Conservation (phyloP, 2,113 vertebrate genomes). For the Actenoides hombroni region DNA sequence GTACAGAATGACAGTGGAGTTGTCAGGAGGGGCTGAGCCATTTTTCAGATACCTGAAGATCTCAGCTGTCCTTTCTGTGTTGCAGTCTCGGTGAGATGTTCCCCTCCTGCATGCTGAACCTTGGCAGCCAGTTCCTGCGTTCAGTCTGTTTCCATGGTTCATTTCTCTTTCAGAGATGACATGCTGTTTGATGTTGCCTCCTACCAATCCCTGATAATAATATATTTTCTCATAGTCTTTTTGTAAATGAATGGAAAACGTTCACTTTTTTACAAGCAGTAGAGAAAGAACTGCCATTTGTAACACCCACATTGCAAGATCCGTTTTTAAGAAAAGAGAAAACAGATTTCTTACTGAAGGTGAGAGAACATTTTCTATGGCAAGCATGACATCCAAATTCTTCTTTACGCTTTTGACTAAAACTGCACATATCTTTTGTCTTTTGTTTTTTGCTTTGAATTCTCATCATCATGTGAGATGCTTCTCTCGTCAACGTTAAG, state of each 20-base stretch:
- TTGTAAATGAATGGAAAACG: slow-evolving; percentile 14
- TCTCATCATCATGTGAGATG: not conserved
- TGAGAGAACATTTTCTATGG: slow-evolving; percentile 31
- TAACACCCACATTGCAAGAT: not conserved
- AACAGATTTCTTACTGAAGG: slow-evolving; percentile 32
- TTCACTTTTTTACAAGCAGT: not conserved
- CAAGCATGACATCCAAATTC: not conserved
- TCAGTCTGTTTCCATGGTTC: not conserved
- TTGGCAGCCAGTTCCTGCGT: accelerated
- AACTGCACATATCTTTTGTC: not conserved
- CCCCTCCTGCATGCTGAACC: not conserved
- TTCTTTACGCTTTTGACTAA: not conserved
- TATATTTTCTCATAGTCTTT: slow-evolving; percentile 2
- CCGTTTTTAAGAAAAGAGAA: slow-evolving; percentile 45
- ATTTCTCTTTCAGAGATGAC: slow-evolving; percentile 10
- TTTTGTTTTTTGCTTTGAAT: not conserved
- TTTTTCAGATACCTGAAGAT: not conserved
- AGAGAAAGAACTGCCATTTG: not conserved
- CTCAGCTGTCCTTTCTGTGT: not conserved
- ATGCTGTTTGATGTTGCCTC: slow-evolving; percentile 34
- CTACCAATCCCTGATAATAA: slow-evolving; percentile 38
- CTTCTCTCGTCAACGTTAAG: not conserved
- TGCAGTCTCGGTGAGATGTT: not conserved
- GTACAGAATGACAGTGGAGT: accelerated
- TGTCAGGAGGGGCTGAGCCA: not conserved